These are phyloP conservation scores for Melanostoma mellinum DNA, from an alignment of 2,888 invertebrate genomes.

Conservation along the genomic window DNA sequence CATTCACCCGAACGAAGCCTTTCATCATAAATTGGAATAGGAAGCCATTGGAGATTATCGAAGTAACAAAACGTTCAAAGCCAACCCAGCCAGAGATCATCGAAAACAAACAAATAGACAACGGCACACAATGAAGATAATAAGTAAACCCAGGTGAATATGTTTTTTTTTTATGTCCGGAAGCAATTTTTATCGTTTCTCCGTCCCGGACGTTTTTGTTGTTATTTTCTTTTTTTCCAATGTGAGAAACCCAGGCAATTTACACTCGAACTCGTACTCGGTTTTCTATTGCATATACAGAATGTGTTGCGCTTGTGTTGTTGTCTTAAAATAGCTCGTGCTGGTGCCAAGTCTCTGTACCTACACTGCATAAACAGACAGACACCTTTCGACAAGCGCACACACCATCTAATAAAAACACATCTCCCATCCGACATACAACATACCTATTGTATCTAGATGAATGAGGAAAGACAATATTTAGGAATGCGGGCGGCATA, in stretches of 20 bases:
- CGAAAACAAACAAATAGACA: slow-evolving; percentile 41
- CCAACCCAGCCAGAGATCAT: slow-evolving; percentile 40
- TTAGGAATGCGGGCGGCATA: slow-evolving; percentile 69
- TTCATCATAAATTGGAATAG: slow-evolving; percentile 64
- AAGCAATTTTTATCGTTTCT: slow-evolving; percentile 62
- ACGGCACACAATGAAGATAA: slow-evolving; percentile 6
- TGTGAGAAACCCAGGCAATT: no score
- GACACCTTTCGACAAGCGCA: slow-evolving; percentile 58
- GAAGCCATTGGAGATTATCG: slow-evolving; percentile 59
- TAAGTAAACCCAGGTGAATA: slow-evolving; percentile 65
- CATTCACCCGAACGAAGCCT: background rate
- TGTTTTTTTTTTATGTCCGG: slow-evolving; percentile 46
- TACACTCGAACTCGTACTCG: no score
- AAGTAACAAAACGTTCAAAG: slow-evolving; percentile 23
- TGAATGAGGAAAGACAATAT: slow-evolving; percentile 68
- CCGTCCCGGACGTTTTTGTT: slow-evolving; percentile 7
- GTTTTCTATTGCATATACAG: no score
- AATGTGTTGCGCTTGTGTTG: no score
- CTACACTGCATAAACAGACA: slow-evolving; percentile 37
- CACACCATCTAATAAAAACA: slow-evolving; percentile 51
- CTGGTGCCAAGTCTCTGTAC: no score
- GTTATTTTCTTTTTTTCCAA: no score
- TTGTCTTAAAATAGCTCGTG: no score
- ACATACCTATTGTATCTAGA: slow-evolving; percentile 37
- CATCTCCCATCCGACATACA: slow-evolving; percentile 29